Conservation (phyloP, 2,888 invertebrate species). For the Chydorus sphaericus region DNA sequence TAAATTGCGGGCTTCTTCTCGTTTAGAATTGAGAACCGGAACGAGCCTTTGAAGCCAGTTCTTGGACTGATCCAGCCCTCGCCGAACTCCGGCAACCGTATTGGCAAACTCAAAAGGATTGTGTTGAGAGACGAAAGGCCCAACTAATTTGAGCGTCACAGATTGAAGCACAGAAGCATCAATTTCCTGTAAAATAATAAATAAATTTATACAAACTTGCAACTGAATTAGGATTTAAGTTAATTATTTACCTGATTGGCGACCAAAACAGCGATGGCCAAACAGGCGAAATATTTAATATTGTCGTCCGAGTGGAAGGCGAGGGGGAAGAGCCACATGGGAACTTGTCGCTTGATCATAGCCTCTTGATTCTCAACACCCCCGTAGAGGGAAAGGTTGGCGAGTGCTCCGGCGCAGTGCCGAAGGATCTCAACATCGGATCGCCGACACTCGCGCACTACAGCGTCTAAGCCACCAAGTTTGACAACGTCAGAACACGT, state of each 20-base stretch:
- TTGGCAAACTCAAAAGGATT: constrained; percentile 90
- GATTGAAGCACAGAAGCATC: constrained; percentile 91
- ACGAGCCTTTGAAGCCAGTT: constrained; percentile 86
- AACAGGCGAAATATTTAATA: constrained; percentile 94
- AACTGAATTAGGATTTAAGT: no score
- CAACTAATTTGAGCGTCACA: constrained; percentile 90
- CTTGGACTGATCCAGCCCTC: constrained; percentile 61
- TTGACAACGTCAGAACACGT: constrained; percentile 87
- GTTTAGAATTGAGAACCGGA: constrained; percentile 81
- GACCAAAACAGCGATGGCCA: constrained; percentile 90
- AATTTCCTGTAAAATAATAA: no score
- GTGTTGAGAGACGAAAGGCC: constrained; percentile 88
- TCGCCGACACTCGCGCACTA: constrained; percentile 86
- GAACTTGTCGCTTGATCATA: constrained; percentile 88
- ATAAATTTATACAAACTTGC: no score
- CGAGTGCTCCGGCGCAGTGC: constrained; percentile 92
- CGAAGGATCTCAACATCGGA: constrained; percentile 82
- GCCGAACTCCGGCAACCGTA: constrained; percentile 54
- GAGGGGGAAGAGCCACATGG: constrained; percentile 92
- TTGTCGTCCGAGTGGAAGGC: constrained; percentile 95
- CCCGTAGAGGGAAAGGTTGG: constrained; percentile 89
- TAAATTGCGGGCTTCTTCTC: constrained; percentile 88
- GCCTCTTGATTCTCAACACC: constrained; percentile 93
- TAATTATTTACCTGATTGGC: no score
- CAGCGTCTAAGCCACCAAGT: constrained; percentile 80